Evolutionary conservation across 2,113 vertebrate genomes (phyloP), one percentile per base, ranked within the genome.

Genomic region (Acanthochromis polyacanthus): DNA sequence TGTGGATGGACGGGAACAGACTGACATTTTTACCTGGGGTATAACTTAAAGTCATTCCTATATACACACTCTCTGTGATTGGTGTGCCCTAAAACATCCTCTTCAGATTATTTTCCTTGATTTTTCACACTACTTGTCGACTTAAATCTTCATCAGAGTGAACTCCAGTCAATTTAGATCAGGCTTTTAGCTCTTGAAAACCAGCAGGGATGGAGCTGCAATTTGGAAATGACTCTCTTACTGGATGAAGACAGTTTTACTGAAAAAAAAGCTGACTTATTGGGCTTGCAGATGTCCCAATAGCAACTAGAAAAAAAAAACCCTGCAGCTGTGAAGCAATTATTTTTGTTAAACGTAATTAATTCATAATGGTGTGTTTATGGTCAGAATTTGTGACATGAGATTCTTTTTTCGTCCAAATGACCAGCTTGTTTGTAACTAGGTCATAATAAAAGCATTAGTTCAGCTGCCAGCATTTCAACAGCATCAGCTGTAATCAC

Each of bases 1-100:
- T 99, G 91, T 99, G 98, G 98, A 97, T 99, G 94, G 98, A 99
- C 75, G 97, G 97, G 75, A 99, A 99, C 90, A 96, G 96, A 90
- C 93, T 99, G 89, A 96, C 96, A n/a, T 95, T 96, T 93, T 94
- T 99, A 93, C 98, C 98, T 59, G 97, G 97, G 95, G 98, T 99
- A 96, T 71, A 74, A 71, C 52, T 60, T 51, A 58, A 23, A 28
- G 32, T 63, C 40, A 16, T 11, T 23, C 52, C 25, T 46, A 3
- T 7, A n/a, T 3, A 23, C 11, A n/a, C 57, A 22, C 15, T 53
- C 5, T 16, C 7, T 40, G n/a, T 56, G 11, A 43, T 45, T 32
- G 22, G 52, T 11, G 20, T 36, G 10, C 22, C 63, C 16, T 23
- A 50, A 70, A 68, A 55, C 32, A 17, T 74, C 32, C 17, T 72